Conservation (phyloP, 2,888 invertebrate genomes). For the Eueremaeus valkanovi region DNA sequence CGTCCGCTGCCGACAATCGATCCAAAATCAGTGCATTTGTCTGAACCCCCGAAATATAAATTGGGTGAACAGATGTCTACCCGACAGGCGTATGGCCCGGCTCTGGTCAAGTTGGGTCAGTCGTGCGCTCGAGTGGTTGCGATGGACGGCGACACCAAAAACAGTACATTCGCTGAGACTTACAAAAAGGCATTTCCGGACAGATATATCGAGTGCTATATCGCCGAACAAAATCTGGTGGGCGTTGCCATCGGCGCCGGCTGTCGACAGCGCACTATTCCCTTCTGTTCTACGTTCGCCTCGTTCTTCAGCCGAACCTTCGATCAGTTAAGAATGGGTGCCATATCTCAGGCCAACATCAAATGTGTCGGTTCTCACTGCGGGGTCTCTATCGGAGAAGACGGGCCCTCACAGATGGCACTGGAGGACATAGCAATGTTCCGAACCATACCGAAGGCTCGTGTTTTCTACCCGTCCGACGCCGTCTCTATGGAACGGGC, state of each 20-base stretch:
- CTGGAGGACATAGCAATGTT: conserved; percentile 97
- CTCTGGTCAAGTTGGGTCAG: conserved; percentile 77
- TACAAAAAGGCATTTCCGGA: conserved; percentile 65
- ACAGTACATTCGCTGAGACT: conserved; percentile 94
- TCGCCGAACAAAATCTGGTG: conserved; percentile 97
- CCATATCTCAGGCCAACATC: conserved; percentile 94
- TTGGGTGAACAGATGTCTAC: conserved; percentile 67
- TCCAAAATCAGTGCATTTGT: conserved; percentile 67
- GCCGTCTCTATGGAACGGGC: conserved; percentile 92
- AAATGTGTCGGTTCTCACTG: conserved; percentile 97
- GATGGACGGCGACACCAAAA: conserved; percentile 96
- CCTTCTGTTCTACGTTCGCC: conserved; percentile 96
- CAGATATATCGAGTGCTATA: conserved; percentile 94
- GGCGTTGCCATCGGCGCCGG: conserved; percentile 93
- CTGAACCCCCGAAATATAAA: conserved; percentile 77
- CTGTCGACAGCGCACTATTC: conserved; percentile 83
- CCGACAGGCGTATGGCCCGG: conserved; percentile 88
- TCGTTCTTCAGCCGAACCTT: conserved; percentile 94
- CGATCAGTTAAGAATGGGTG: conserved; percentile 98
- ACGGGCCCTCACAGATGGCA: conserved; percentile 99
- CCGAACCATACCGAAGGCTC: conserved; percentile 73
- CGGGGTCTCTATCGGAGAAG: conserved; percentile 97
- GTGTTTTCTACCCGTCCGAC: conserved; percentile 71
- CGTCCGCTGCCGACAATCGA: conserved; percentile 73
- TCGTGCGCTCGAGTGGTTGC: conserved; percentile 74